Evolutionary conservation across 2,888 invertebrate genomes (phyloP).

Genomic region (Aphodius sticticus): DNA sequence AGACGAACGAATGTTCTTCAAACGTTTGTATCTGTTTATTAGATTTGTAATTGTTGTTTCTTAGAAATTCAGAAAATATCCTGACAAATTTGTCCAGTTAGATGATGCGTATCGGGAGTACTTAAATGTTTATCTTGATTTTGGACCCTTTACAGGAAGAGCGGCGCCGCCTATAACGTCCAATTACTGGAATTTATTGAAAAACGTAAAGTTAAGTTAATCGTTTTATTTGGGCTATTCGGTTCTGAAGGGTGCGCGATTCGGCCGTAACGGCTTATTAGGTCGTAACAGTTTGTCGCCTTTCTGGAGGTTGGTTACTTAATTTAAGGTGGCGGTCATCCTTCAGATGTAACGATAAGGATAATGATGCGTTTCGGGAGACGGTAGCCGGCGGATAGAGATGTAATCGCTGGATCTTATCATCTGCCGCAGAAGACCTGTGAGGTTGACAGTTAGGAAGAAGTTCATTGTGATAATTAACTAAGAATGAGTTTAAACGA

Average conservation of each 20-base stretch:
- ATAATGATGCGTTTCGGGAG: background rate
- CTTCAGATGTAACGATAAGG: background rate
- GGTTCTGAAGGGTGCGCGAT: background rate
- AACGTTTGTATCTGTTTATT: too few species aligned
- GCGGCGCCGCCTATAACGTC: conserved; percentile 4
- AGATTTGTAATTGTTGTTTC: too few species aligned
- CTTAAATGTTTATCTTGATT: background rate
- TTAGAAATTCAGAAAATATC: background rate
- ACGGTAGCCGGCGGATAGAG: background rate
- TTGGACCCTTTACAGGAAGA: background rate
- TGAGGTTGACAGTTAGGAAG: background rate
- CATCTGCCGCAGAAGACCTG: background rate
- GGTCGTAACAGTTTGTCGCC: conserved; percentile 4
- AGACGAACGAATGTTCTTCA: too few species aligned
- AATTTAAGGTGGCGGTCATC: background rate
- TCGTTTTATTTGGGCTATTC: background rate
- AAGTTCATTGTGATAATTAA: too few species aligned
- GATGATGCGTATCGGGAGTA: background rate
- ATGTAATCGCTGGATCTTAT: background rate
- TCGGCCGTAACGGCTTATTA: background rate
- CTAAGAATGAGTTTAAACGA: too few species aligned
- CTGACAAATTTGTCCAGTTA: background rate
- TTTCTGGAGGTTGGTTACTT: background rate
- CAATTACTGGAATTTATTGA: background rate
- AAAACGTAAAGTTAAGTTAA: background rate